Conservation (phyloP, 2,888 invertebrate genomes). For the Deilephila porcellus region DNA sequence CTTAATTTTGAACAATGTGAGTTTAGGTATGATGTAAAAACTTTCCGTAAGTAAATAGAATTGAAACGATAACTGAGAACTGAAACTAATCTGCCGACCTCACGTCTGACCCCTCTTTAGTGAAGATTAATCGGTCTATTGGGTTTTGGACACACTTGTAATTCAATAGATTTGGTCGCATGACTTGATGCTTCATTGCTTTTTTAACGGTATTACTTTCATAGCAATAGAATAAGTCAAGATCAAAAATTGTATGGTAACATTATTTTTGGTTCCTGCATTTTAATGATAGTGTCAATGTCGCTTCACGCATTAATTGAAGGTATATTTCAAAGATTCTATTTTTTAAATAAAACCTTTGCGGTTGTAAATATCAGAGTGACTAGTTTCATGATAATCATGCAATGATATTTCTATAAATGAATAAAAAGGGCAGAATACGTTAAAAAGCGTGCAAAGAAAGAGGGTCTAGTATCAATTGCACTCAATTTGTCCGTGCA, state of each 20-base stretch:
- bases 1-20: neutral
- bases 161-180: slow-evolving; percentile 58
- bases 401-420: neutral
- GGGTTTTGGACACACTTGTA: slow-evolving; percentile 66
- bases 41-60: neutral
- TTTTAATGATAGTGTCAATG: neutral
- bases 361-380: no score
- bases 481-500: slow-evolving; percentile 3
- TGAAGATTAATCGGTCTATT: slow-evolving; percentile 66
- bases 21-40: neutral
- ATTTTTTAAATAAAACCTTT: no score
- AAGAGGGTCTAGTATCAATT: neutral
- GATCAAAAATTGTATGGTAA: neutral
- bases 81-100: slow-evolving; percentile 47
- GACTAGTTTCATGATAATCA: no score
- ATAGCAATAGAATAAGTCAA: neutral
- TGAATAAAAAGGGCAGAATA: neutral
- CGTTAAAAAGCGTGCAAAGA: neutral
- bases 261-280: no score
- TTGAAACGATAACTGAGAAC: neutral
- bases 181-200: slow-evolving; percentile 63
- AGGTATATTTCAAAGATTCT: no score
- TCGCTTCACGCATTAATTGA: neutral
- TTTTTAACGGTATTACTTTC: slow-evolving; percentile 10
- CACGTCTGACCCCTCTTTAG: slow-evolving; percentile 55